phyloP scores from a whole-genome alignment of 2,113 vertebrate species.

The Miniopterus natalensis region DNA sequence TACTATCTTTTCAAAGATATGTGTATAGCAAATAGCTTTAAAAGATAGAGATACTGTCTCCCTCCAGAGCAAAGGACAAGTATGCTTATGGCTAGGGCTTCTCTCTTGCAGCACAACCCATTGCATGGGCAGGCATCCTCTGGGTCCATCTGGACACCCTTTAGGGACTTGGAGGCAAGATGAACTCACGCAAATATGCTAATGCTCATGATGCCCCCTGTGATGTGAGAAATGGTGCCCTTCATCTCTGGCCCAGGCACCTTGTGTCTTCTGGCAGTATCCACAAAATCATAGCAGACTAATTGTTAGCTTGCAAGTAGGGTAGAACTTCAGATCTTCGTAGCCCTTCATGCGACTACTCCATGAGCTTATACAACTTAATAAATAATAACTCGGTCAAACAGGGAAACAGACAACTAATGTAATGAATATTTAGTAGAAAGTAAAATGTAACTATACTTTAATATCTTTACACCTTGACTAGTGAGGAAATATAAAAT shows the following conservation, averaged over 20 bases:
- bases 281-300: background rate
- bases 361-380: background rate
- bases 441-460: background rate
- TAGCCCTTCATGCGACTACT: background rate
- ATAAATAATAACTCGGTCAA: background rate
- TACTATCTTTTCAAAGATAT: background rate
- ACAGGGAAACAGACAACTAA: background rate
- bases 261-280: background rate
- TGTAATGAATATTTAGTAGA: background rate
- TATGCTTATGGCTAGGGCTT: background rate
- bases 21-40: background rate
- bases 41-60: background rate
- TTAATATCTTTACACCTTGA: background rate
- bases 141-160: background rate
- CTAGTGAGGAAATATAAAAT: constrained; percentile 17
- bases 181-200: background rate
- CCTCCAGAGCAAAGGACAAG: background rate
- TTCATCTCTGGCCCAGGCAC: background rate
- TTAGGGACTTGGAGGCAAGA: background rate
- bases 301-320: constrained; percentile 10
- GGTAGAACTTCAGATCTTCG: background rate
- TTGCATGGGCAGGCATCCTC: background rate
- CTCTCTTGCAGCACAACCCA: background rate
- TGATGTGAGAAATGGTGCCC: background rate
- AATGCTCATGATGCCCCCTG: background rate